A percentile compares a stretch with the other conserved stretches of the same genome.
phyloP scores from a whole-genome alignment of 2,888 invertebrate genomes.

The Serrognathus titanus region DNA sequence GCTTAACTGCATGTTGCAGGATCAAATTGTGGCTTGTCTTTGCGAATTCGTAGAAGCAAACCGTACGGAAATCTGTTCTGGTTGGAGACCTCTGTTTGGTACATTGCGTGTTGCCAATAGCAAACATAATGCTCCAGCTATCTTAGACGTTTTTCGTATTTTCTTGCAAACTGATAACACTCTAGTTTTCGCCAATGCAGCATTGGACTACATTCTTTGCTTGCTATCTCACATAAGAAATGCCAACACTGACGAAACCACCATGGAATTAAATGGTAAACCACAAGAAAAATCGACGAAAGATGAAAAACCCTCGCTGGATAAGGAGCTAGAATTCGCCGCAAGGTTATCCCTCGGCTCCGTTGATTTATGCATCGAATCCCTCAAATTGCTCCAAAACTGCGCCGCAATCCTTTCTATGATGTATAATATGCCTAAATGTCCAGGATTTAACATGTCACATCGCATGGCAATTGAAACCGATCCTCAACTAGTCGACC shows the following conservation, averaged over 20 bases:
- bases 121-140: conserved; percentile 64
- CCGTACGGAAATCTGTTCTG: conserved; percentile 88
- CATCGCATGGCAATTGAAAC: conserved; percentile 77
- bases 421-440: conserved; percentile 94
- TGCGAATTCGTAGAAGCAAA: conserved; percentile 96
- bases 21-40: conserved; percentile 88
- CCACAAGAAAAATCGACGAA: conserved; percentile 3
- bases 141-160: conserved; percentile 89
- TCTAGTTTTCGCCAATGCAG: conserved; percentile 89
- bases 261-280: conserved; percentile 7
- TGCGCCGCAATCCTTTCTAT: conserved; percentile 84
- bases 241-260: conserved; percentile 50
- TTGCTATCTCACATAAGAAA: conserved; percentile 75
- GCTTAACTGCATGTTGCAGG: conserved; percentile 52
- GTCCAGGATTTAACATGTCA: conserved; percentile 88
- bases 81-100: conserved; percentile 94
- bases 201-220: conserved; percentile 89
- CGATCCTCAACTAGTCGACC: conserved; percentile 77
- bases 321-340: conserved; percentile 35
- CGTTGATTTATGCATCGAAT: conserved; percentile 69
- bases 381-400: conserved; percentile 78
- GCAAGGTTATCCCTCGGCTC: conserved; percentile 33
- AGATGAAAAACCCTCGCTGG: conserved; percentile 11
- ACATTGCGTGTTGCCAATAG: conserved; percentile 84
- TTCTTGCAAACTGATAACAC: conserved; percentile 92